Conservation (phyloP, 2,113 vertebrate genomes). For the Anas platyrhynchos region DNA sequence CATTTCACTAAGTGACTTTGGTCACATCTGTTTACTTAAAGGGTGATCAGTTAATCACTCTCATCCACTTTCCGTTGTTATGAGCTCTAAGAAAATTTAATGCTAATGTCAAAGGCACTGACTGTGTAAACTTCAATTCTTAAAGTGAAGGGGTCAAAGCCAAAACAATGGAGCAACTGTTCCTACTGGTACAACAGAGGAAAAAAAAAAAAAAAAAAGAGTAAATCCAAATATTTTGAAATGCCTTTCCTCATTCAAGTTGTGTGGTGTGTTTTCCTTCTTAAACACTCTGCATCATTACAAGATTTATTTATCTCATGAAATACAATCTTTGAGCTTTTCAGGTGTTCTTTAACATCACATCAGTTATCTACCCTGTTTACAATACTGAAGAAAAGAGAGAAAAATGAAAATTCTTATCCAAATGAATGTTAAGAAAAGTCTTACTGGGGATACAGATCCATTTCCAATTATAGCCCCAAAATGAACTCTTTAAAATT, state of each 20-base stretch:
- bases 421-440: background rate
- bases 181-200: background rate
- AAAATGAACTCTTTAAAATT: background rate
- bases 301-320: background rate
- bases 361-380: background rate
- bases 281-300: background rate
- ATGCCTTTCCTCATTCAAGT: background rate
- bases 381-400: background rate
- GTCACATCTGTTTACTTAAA: background rate
- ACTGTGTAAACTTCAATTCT: background rate
- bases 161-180: background rate
- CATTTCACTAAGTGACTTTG: background rate
- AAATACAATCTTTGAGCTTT: background rate
- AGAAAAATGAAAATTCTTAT: background rate
- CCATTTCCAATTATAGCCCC: background rate
- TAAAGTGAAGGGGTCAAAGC: background rate
- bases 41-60: background rate
- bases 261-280: background rate
- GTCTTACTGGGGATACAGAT: background rate
- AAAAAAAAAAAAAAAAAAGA: background rate
- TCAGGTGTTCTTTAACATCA: background rate
- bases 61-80: background rate
- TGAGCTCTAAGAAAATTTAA: background rate
- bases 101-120: background rate
- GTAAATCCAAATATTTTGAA: background rate